phyloP scores from a whole-genome alignment of 2,113 vertebrate species.

The Catharus minimus region DNA sequence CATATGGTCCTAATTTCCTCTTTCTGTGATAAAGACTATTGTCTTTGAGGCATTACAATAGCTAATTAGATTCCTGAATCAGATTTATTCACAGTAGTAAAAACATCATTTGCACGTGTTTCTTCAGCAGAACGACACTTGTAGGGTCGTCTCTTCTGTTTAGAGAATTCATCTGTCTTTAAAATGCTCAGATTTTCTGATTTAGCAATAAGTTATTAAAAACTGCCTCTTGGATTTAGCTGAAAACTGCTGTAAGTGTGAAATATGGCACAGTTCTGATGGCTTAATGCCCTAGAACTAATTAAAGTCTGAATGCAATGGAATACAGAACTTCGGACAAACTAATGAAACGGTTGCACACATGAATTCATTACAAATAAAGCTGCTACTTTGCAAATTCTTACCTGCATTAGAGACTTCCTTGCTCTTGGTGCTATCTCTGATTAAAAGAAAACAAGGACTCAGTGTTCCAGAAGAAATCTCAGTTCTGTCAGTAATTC shows the following conservation, averaged over 20 bases:
- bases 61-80: slow-evolving; percentile 39
- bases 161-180: not conserved
- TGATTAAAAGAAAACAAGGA: not conserved
- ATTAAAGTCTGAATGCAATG: not conserved
- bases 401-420: not conserved
- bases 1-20: slow-evolving; percentile 8
- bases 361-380: not conserved
- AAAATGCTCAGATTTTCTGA: not conserved
- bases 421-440: not conserved
- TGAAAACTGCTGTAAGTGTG: not conserved
- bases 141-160: not conserved
- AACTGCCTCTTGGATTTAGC: not conserved
- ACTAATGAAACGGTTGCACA: not conserved
- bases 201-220: slow-evolving; percentile 14
- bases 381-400: not conserved
- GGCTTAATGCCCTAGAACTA: not conserved
- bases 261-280: not conserved
- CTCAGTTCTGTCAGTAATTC: not conserved
- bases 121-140: not conserved
- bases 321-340: not conserved
- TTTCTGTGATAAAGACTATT: not conserved
- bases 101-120: not conserved
- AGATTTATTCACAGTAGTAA: slow-evolving; percentile 25
- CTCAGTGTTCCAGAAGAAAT: not conserved
- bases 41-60: slow-evolving; percentile 26